Evolutionary conservation across 2,113 vertebrate genomes (phyloP), one percentile per base, ranked within the genome.

Genomic region (Bolborhynchus lineola): DNA sequence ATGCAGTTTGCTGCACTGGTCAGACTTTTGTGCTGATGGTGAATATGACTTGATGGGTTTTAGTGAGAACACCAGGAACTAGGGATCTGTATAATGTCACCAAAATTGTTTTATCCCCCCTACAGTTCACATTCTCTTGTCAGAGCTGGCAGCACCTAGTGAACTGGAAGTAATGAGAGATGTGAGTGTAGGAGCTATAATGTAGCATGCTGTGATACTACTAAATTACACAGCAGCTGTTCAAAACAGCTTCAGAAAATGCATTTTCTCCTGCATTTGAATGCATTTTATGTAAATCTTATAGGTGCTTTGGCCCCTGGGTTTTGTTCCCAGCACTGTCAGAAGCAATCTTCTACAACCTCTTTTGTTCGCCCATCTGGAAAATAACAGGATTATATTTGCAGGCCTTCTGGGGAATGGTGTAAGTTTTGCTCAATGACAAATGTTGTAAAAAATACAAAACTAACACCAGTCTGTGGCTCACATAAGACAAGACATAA

Each of bases 341-440:
- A 88, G 86, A 92, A 97, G 60, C 75, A 95, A 92, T 97, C 67
- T 90, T 93, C 82, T 94, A 76, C 79, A 92, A 92, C 86, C 85
- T 90, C 82, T 96, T 88, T 92, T 93, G 76, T 94, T 96, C 95
- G 92, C 90, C 86, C 95, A 94, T 92, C 94, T 95, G 95, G 95
- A 96, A 97, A 97, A 95, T 93, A 96, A 94, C 79, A 81, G 86
- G 82, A 95, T 94, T 94, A 90, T 92, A 82, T 71, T 92, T 88
- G 88, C 79, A 76, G 79, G 79, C 94, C 75, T 97, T 96, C 79
- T 93, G 71, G 83, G 88, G 46, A 42, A 89, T 28, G 20, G 82
- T 86, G 50, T 88, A 93, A 88, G 68, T 83, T 95, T 94, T 92
- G 18, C 59, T 92, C 82, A 91, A 70, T 16, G n/a, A 65, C 50